Evolutionary conservation across 2,113 vertebrate genomes (phyloP).

Genomic region (Clupea harengus): DNA sequence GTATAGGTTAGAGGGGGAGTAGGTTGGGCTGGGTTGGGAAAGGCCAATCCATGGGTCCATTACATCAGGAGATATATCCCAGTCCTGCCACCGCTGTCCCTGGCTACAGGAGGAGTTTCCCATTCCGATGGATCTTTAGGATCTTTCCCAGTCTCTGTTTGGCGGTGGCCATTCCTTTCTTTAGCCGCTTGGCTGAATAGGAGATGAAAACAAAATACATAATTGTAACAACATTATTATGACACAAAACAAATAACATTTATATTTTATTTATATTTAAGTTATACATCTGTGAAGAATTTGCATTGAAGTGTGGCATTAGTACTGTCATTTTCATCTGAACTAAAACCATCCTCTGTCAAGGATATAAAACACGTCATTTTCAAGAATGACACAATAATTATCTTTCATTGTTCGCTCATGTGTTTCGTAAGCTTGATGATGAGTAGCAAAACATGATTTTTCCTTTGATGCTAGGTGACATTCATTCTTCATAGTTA

Average conservation of each 20-base stretch:
- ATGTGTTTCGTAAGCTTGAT: background rate
- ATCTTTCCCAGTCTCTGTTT: conserved; percentile 99
- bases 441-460: too few relatives aligned
- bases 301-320: background rate
- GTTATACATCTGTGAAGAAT: background rate
- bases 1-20: background rate
- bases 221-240: background rate
- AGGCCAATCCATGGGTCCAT: conserved; percentile 65
- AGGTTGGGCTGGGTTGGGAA: conserved; percentile 46
- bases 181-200: conserved; percentile 89
- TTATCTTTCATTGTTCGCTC: background rate
- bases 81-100: conserved; percentile 57
- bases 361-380: background rate
- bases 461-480: too few relatives aligned
- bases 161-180: conserved; percentile 99
- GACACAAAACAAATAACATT: background rate
- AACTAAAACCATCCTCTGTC: background rate
- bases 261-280: background rate
- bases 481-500: too few relatives aligned
- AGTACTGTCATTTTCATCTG: background rate
- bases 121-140: conserved; percentile 98
- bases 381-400: background rate
- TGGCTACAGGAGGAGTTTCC: conserved; percentile 94
- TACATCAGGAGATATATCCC: conserved; percentile 66
- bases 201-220: conserved; percentile 7